phyloP scores from a whole-genome alignment of 2,113 vertebrate species.

The Orthonyx spaldingii region DNA sequence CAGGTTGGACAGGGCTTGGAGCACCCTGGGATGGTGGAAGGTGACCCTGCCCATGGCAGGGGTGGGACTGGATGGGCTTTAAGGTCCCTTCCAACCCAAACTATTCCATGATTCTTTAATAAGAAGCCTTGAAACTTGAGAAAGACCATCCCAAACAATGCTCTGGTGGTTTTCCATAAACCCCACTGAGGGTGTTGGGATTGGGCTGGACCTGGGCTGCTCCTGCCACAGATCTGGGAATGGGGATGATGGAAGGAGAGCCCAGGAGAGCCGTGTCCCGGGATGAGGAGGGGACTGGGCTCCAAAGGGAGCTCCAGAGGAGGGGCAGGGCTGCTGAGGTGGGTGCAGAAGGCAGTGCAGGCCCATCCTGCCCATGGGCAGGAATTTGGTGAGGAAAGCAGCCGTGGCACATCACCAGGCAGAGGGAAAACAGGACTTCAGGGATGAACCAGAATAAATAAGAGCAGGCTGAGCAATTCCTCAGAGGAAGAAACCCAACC shows the following conservation, averaged over 20 bases:
- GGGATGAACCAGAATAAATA: background rate
- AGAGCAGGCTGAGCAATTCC: background rate
- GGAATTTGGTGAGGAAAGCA: background rate
- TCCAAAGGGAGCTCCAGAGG: background rate
- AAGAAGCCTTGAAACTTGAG: background rate
- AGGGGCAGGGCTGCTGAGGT: background rate
- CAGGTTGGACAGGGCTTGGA: background rate
- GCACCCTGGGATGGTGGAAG: rapidly evolving
- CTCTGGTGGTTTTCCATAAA: background rate
- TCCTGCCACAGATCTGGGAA: background rate
- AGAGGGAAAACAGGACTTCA: background rate
- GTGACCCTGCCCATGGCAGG: background rate
- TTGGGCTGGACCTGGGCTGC: background rate
- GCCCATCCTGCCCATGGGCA: background rate
- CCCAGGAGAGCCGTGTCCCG: rapidly evolving
- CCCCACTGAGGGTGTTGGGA: background rate
- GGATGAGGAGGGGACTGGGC: background rate
- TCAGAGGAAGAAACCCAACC: background rate
- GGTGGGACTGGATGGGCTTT: background rate
- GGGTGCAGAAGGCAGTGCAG: background rate
- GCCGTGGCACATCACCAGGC: background rate
- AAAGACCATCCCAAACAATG: background rate
- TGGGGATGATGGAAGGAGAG: background rate
- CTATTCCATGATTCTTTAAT: background rate
- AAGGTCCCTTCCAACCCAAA: background rate